These are phyloP conservation scores for Blomia tropicalis DNA, from an alignment of 2,888 invertebrate species.

Conservation along the genomic window DNA sequence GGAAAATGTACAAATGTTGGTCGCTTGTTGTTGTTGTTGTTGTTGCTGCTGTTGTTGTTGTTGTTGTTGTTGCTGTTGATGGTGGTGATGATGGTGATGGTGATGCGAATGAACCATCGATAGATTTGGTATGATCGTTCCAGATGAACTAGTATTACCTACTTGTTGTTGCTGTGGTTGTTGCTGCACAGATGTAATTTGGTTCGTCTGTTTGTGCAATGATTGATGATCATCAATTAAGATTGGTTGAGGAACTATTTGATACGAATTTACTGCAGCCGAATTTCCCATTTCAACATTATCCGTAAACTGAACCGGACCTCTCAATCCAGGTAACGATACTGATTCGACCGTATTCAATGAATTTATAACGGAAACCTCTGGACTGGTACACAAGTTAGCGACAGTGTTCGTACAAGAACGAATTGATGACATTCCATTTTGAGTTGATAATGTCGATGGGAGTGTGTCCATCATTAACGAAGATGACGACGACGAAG, in stretches of 20 bases:
- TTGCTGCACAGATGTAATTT: neutral
- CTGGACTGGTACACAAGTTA: neutral
- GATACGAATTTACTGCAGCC: neutral
- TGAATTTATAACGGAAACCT: neutral
- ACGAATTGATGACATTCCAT: neutral
- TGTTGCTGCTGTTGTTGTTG: conserved; percentile 2
- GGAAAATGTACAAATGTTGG: conserved; percentile 35
- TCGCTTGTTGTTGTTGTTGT: neutral
- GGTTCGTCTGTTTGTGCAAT: neutral
- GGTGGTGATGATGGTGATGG: neutral
- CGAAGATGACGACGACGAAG: too few species aligned
- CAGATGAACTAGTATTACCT: neutral
- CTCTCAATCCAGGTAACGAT: neutral
- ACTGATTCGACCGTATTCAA: neutral
- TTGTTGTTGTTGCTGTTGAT: conserved; percentile 3
- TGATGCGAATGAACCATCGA: neutral
- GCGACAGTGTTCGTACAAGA: too few species aligned
- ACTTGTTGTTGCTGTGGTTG: neutral
- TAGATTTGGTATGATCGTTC: neutral
- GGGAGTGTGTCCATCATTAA: conserved; percentile 3
- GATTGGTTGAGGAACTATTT: neutral
- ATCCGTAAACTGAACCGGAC: conserved; percentile 4
- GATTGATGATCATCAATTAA: neutral
- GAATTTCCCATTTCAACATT: neutral
- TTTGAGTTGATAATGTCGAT: neutral